Evolutionary conservation across 1,140 invertebrate species (phyloP).

Genomic region (Pollicipes pollicipes): DNA sequence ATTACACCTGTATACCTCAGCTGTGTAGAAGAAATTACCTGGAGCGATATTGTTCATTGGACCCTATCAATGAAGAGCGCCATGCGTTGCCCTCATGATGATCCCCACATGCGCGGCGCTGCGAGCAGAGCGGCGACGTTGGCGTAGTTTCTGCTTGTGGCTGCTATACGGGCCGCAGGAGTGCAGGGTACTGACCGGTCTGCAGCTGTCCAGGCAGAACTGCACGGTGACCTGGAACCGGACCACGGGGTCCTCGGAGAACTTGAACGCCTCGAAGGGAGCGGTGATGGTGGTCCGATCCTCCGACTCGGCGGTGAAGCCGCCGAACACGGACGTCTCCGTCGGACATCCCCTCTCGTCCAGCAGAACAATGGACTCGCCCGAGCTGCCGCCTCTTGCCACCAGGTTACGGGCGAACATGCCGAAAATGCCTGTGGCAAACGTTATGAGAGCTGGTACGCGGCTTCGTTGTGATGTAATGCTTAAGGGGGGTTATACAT

Average conservation of each 20-base stretch:
- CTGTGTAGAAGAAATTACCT: background rate
- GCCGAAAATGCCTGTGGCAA: conserved; percentile 31
- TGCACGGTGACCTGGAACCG: conserved; percentile 46
- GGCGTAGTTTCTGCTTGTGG: conserved; percentile 11
- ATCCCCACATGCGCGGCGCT: too few relatives aligned
- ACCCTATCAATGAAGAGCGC: background rate
- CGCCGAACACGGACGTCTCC: conserved; percentile 34
- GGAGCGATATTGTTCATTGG: conserved; percentile 7
- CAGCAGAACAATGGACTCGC: conserved; percentile 31
- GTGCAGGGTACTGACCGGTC: conserved; percentile 30
- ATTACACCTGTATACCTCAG: too few relatives aligned
- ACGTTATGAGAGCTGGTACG: conserved; percentile 6
- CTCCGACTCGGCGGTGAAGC: conserved; percentile 27
- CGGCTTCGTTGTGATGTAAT: conserved; percentile 12
- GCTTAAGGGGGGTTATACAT: too few relatives aligned
- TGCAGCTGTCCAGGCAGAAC: conserved; percentile 42
- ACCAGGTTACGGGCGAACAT: conserved; percentile 35
- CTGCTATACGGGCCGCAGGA: too few relatives aligned
- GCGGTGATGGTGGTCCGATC: conserved; percentile 29
- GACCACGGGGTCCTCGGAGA: conserved; percentile 45
- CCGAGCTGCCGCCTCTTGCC: conserved; percentile 32
- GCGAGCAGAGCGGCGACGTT: too few relatives aligned
- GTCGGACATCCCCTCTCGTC: conserved; percentile 37
- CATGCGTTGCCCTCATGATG: too few relatives aligned
- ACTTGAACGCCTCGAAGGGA: conserved; percentile 47